These are phyloP conservation scores for Noctua janthina DNA, from an alignment of 2,888 invertebrate genomes.

Conservation along the genomic window DNA sequence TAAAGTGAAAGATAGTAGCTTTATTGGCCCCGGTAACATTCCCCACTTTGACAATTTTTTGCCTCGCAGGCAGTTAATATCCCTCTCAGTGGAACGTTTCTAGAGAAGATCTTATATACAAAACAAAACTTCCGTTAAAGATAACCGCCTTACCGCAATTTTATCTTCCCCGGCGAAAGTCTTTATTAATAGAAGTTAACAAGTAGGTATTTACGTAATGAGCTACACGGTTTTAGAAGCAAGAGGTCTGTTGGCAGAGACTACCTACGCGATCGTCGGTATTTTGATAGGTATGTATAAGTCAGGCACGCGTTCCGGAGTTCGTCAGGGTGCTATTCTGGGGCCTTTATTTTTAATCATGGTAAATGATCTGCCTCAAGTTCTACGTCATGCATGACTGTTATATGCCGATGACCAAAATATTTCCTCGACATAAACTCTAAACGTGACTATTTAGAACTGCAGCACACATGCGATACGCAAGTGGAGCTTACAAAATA, in stretches of 20 bases:
- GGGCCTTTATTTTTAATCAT: no score
- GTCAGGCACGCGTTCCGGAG: no score
- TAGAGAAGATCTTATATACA: not conserved
- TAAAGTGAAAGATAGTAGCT: not conserved
- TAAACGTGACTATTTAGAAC: no score
- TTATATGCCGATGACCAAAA: no score
- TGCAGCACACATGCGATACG: no score
- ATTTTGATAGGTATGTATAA: no score
- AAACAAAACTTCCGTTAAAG: not conserved
- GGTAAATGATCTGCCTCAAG: no score
- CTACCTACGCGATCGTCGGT: no score
- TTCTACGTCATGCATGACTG: no score
- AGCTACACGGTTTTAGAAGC: not conserved
- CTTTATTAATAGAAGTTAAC: not conserved
- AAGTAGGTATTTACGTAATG: not conserved
- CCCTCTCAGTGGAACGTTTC: not conserved
- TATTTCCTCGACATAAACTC: no score
- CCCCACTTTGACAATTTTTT: not conserved
- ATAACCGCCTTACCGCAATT: not conserved
- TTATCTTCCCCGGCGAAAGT: not conserved
- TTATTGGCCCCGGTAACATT: not conserved
- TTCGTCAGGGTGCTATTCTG: no score
- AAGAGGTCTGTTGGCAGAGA: not conserved
- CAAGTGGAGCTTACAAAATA: no score
- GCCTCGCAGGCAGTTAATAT: not conserved